phyloP scores from a whole-genome alignment of 2,113 vertebrate species.

The Leucoraja erinaceus region DNA sequence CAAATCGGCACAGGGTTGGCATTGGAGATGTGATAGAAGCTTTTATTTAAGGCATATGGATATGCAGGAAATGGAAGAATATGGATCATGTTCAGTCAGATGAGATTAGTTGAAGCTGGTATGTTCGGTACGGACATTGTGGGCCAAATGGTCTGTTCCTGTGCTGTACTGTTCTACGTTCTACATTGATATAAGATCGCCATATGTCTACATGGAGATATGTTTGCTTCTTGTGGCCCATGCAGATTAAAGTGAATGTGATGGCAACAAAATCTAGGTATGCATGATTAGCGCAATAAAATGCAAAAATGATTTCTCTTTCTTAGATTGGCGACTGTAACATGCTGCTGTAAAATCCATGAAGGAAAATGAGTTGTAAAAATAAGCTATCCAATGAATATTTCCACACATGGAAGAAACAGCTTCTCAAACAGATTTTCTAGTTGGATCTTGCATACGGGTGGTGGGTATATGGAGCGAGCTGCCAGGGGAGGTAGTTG shows the following conservation, averaged over 20 bases:
- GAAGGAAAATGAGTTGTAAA: not conserved
- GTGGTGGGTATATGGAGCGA: no score
- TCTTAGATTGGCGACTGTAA: not conserved
- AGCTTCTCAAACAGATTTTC: not conserved
- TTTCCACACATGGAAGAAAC: not conserved
- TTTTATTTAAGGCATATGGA: no score
- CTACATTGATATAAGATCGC: not conserved
- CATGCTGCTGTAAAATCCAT: not conserved
- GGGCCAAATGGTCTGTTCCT: no score
- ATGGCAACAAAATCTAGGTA: not conserved
- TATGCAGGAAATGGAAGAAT: no score
- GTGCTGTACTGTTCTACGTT: no score
- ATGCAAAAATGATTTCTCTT: not conserved
- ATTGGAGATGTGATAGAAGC: not conserved
- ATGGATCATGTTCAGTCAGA: no score
- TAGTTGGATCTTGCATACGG: not conserved
- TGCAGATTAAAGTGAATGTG: not conserved
- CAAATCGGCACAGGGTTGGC: not conserved
- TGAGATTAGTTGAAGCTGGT: no score
- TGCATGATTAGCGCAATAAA: not conserved
- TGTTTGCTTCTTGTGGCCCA: not conserved
- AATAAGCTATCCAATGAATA: not conserved
- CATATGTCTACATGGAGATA: no score
- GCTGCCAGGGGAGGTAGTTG: no score
- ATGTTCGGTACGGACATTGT: no score